Conservation (phyloP, 2,888 invertebrate genomes). For the Thymelicus sylvestris region DNA sequence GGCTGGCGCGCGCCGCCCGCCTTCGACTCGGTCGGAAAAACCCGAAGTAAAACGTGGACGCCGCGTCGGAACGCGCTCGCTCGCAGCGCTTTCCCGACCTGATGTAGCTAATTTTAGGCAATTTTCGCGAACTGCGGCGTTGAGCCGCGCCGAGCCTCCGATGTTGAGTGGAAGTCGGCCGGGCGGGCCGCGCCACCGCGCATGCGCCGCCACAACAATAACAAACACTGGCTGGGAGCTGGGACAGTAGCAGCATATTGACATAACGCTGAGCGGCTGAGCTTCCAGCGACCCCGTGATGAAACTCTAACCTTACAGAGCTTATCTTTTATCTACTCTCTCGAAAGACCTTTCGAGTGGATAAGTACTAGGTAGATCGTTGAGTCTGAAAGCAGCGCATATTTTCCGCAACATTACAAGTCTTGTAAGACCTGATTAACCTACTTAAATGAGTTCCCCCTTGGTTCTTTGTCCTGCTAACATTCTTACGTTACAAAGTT, state of each 20-base stretch:
- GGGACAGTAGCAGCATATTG: constrained; percentile 53
- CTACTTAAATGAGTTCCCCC: constrained; percentile 8
- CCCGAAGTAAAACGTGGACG: constrained; percentile 48
- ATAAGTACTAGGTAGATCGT: neutral
- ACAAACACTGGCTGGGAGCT: constrained; percentile 54
- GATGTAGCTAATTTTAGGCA: constrained; percentile 63
- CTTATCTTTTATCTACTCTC: constrained; percentile 7
- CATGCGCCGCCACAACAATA: constrained; percentile 63
- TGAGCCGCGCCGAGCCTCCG: constrained; percentile 57
- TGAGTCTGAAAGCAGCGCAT: neutral
- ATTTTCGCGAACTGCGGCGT: constrained; percentile 61
- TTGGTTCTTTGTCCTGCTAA: neutral
- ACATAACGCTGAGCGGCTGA: constrained; percentile 45
- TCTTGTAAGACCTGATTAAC: constrained; percentile 15
- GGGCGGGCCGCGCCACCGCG: constrained; percentile 49
- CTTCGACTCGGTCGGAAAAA: constrained; percentile 62
- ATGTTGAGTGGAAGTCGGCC: constrained; percentile 54
- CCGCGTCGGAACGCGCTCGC: constrained; percentile 41
- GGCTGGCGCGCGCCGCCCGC: constrained; percentile 81
- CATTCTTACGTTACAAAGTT: neutral
- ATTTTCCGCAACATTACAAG: neutral
- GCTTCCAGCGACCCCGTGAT: constrained; percentile 16
- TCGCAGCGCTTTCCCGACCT: constrained; percentile 52
- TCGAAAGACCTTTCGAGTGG: neutral
- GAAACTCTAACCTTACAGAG: constrained; percentile 1